Conservation (phyloP, 2,113 vertebrate genomes). For the Herpetotheres cachinnans region DNA sequence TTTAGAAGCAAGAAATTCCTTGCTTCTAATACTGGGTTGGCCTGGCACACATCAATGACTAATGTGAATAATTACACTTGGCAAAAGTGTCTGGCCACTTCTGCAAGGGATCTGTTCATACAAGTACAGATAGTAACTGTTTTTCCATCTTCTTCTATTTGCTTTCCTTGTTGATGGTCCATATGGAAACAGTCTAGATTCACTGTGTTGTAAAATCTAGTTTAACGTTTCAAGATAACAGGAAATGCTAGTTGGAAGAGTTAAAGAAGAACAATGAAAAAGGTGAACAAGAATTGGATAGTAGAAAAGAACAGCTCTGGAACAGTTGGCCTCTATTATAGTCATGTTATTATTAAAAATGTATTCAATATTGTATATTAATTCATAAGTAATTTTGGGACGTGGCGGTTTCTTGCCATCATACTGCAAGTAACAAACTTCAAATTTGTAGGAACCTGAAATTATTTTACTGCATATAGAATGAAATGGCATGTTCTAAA, state of each 20-base stretch:
- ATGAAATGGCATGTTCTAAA: not conserved
- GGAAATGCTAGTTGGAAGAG: not conserved
- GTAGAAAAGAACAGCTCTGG: not conserved
- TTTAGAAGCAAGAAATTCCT: not conserved
- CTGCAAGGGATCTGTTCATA: not conserved
- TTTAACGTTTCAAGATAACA: not conserved
- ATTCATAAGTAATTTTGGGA: not conserved
- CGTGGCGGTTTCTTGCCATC: not conserved
- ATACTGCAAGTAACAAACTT: not conserved
- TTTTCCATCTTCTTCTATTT: not conserved
- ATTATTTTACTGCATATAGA: not conserved
- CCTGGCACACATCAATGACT: not conserved
- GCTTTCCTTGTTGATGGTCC: not conserved
- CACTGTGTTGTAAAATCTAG: not conserved
- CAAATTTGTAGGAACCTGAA: not conserved
- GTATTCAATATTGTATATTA: not conserved
- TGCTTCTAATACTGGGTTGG: not conserved
- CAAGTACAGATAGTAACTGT: not conserved
- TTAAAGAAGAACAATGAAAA: not conserved
- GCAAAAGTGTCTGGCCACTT: not conserved
- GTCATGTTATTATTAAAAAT: not conserved
- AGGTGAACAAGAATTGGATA: not conserved
- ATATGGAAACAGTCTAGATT: not conserved
- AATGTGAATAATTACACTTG: not conserved
- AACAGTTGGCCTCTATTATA: not conserved